Base-by-base conservation (phyloP, 2,113 vertebrate genomes). In the Crotalus horridus region DNA sequence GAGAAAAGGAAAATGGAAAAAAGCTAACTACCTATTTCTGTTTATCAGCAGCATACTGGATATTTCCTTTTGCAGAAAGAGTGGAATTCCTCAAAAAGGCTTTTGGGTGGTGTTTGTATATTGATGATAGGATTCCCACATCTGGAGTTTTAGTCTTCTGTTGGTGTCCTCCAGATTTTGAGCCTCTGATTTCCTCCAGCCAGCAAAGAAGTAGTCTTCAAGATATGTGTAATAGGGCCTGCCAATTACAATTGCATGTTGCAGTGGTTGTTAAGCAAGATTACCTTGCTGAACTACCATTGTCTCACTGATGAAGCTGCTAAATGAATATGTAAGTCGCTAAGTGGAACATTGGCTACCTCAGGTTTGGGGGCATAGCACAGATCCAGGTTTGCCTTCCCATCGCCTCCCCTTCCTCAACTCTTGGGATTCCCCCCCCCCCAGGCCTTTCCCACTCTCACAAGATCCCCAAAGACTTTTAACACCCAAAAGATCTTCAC, bases 11-110 rank as follows among this genome's bases (percentile, higher is more conserved):
- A 64, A 64, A 1, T 12, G 59, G 58, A 26, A 26, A 59, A 59
- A 10, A 7, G 23, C 61, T n/a, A 29, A 4, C 29, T n/a, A 26
- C 29, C 2, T 0, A 0, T n/a, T n/a, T n/a, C 29, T 69, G n/a
- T n/a, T 33, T 74, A 39, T 33, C 15, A 39, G n/a, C 13, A 74
- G 69, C 33, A 39, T 3, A 15, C 13, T 74, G 69, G n/a, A 39
- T 33, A 74, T 39, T 17, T 39, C 2, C 69, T 74, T 74, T 74
- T 74, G 69, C n/a, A 74, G 29, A 74, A 74, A 2, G 20, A 39
- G n/a, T 74, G 2, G 2, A 74, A 74, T 74, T 74, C 13, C n/a
- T 39, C 64, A 69, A n/a, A 69, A 69, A 69, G 29, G 11, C 26
- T 64, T 64, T 61, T 29, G 26, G 9, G 10, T 64, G 3, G 59